Base-by-base conservation (phyloP, 2,888 invertebrate species). In the Crepidodera aurea region DNA sequence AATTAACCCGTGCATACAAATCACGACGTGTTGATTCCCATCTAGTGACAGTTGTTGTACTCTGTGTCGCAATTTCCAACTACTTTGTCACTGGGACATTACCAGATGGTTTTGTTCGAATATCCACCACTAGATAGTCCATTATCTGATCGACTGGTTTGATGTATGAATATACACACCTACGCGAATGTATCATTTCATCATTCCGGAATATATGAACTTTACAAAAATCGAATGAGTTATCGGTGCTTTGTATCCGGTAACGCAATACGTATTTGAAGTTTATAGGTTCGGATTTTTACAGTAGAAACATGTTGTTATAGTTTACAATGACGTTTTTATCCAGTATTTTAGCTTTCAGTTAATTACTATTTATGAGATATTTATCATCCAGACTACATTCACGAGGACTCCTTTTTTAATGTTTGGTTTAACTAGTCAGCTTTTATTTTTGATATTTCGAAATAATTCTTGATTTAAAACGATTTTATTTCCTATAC, bases 1-100 rank as follows among this genome's bases (percentile, higher is more conserved):
- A 71, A 71, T 73, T 70, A 22, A 71, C 62, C 69, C 62, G 58
- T 66, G 70, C 70, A 71, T 71, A 73, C 73, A 70, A 71, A 73
- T 70, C 69, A 71, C 68, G 64, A 63, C 66, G 67, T 58, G 60
- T 60, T 67, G 64, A 60, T 64, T 67, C 54, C n/a, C 53, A 60
- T 16, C 57, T 40, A 62, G 58, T 62, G 67, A 69, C 64, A 66
- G 64, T 69, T 67, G 65, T 67, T 37, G 10, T 29, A 55, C 64
- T 55, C 51, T 58, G 22, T 65, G 64, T 67, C 60, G 63, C 64
- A 62, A 67, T 64, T 66, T 64, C 62, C 62, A 58, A 46, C 32
- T 59, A 61, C 62, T 68, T 66, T 64, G 64, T 68, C 65, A 66
- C 57, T 32, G 54, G 54, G 42, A 54, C 61, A 44, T 55, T 48